phyloP scores from a whole-genome alignment of 2,113 vertebrate genomes.

The Campylomormyrus tamandua region DNA sequence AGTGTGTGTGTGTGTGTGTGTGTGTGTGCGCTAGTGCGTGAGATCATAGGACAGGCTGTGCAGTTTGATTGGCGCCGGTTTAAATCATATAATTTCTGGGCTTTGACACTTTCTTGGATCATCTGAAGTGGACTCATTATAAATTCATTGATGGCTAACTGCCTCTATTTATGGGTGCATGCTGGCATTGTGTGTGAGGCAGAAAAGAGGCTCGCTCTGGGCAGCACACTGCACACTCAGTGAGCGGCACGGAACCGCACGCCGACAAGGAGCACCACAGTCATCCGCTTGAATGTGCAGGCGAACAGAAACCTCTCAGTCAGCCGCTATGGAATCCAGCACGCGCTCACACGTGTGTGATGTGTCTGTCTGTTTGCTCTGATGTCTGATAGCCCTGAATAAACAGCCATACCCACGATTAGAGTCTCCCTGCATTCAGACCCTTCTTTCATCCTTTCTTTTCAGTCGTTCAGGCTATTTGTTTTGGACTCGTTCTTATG shows the following conservation, averaged over 20 bases:
- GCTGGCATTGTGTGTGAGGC: not conserved
- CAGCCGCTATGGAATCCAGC: not conserved
- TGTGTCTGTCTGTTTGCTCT: not conserved
- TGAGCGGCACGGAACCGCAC: not conserved
- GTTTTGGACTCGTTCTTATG: not conserved
- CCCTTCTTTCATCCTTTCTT: not conserved
- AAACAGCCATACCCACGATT: not conserved
- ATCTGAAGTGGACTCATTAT: conserved; percentile 33
- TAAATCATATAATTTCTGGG: conserved; percentile 55
- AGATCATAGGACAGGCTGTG: conserved; percentile 51
- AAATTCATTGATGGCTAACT: conserved; percentile 21
- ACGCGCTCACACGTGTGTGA: not conserved
- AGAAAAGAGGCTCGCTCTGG: not conserved
- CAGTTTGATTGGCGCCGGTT: conserved; percentile 55
- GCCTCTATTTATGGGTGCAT: conserved; percentile 7
- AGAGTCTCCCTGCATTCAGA: not conserved
- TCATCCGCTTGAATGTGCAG: not conserved
- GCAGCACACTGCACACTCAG: not conserved
- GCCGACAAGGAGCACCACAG: not conserved
- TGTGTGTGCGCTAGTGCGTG: conserved; percentile 45
- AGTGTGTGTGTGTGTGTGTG: conserved; percentile 33
- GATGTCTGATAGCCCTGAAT: not conserved
- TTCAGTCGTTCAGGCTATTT: not conserved
- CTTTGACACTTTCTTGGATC: conserved; percentile 48
- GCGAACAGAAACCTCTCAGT: not conserved